These are phyloP conservation scores for Andrena bicolor DNA, from an alignment of 2,888 invertebrate species.

Conservation along the genomic window DNA sequence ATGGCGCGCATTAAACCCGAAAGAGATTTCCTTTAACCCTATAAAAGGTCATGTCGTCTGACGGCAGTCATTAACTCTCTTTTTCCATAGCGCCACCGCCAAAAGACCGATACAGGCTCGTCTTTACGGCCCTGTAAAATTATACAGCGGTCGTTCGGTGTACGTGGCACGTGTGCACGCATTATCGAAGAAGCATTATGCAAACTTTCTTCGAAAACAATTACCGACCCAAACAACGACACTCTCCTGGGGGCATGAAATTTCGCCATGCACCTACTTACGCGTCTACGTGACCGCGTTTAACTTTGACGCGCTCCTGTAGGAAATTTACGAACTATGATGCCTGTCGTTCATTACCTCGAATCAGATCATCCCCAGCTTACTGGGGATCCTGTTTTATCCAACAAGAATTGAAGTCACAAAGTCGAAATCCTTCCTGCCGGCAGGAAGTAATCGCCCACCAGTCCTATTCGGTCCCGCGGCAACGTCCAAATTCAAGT, in stretches of 20 bases:
- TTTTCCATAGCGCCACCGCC: slow-evolving; percentile 31
- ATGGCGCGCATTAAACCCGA: slow-evolving; percentile 49
- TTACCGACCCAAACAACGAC: slow-evolving; percentile 40
- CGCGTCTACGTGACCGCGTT: slow-evolving; percentile 49
- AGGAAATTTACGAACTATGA: too few relatives aligned
- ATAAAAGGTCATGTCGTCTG: slow-evolving; percentile 52
- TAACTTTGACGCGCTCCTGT: slow-evolving; percentile 9
- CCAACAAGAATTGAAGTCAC: neutral
- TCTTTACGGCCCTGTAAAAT: slow-evolving; percentile 66
- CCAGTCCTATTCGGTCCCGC: neutral
- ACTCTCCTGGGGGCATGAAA: neutral
- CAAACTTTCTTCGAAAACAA: slow-evolving; percentile 66
- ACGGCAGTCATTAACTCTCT: slow-evolving; percentile 64
- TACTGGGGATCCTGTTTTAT: neutral
- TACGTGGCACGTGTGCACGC: slow-evolving; percentile 68
- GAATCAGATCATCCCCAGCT: too few relatives aligned
- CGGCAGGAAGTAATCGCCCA: slow-evolving; percentile 15
- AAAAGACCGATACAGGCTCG: slow-evolving; percentile 21
- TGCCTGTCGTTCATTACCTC: too few relatives aligned
- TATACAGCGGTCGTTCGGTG: slow-evolving; percentile 58
- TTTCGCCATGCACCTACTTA: slow-evolving; percentile 24
- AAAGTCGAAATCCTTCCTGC: neutral
- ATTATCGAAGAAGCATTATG: slow-evolving; percentile 79
- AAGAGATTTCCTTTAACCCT: slow-evolving; percentile 50
- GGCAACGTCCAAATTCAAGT: slow-evolving; percentile 13